Percentiles rank a stretch among this genome's conserved stretches.
phyloP scores from a whole-genome alignment of 2,888 invertebrate species.

The Ophion ellenae region DNA sequence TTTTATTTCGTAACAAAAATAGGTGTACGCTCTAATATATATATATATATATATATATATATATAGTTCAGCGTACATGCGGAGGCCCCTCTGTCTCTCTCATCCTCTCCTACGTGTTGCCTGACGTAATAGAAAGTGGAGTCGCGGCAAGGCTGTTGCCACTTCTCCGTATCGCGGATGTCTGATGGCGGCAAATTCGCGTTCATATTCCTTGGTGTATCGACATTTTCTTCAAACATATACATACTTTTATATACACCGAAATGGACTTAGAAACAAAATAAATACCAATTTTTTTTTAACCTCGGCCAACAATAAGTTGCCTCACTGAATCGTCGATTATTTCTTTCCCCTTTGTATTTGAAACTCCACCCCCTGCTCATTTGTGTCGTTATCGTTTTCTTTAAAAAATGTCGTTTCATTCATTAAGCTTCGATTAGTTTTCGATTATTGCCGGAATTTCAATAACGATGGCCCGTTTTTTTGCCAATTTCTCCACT shows the following conservation, averaged over 20 bases:
- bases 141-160: constrained; percentile 76
- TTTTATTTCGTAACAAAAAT: constrained; percentile 53
- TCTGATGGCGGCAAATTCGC: constrained; percentile 12
- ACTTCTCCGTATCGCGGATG: constrained; percentile 62
- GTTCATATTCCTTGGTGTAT: background rate
- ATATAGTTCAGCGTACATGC: constrained; percentile 25
- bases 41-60: constrained; percentile 23
- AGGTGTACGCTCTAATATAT: constrained; percentile 17
- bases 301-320: no score
- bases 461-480: background rate
- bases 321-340: no score
- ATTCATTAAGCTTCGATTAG: no score
- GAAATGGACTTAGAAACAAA: no score
- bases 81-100: constrained; percentile 69
- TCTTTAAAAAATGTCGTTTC: no score
- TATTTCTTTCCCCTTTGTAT: no score
- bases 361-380: no score
- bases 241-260: no score
- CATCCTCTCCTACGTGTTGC: constrained; percentile 61
- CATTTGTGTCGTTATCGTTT: no score
- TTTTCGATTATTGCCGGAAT: background rate
- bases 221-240: constrained; percentile 31
- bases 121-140: constrained; percentile 79
- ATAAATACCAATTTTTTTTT: no score
- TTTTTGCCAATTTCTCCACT: background rate